Base-by-base conservation (phyloP, 2,797 vertebrate species). In the Enteromius afrohamiltoni region DNA sequence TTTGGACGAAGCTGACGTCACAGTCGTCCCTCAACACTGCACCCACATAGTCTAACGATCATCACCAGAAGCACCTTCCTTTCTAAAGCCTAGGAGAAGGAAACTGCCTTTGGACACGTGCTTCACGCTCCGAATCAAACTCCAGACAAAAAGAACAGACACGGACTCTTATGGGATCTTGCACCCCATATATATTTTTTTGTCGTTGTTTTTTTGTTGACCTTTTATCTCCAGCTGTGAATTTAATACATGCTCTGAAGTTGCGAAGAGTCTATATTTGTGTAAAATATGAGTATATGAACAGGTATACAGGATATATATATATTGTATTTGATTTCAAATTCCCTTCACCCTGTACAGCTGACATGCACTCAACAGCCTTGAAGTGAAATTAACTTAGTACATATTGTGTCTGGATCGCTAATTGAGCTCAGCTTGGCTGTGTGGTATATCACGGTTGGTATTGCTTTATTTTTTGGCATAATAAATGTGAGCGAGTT, bases 1-100 rank as follows among this genome's bases (percentile, higher is more conserved):
- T 95, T 94, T 93, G 93, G 93, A 94, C 86, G 93, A 94, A 94
- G 91, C 90, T 92, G 95, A 96, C 95, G 93, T 94, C 96, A 96
- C 95, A 96, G 93, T 92, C 94, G 94, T 94, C 93, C 95, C 92
- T 94, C 91, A 92, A 92, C 92, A 91, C 94, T 94, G 94, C 95
- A 95, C 95, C 95, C 94, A 94, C 94, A 94, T 95, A 94, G 96
- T 94, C 93, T 95, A 95, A 94, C 92, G 93, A 94, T 93, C 94
- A 93, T 94, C 94, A 93, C 93, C 93, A 93, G 94, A 92, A 95
- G 94, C 95, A 92, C 93, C 93, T 94, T 94, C 92, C 93, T 92
- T 93, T 74, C 31, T 83, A 88, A 84, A 90, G 86, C 83, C 92
- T 91, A 58, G 92, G 90, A 91, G 89, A 93, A 94, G 92, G 90